Base-by-base conservation (phyloP, 2,888 invertebrate genomes). In the Chloroclysta siterata region DNA sequence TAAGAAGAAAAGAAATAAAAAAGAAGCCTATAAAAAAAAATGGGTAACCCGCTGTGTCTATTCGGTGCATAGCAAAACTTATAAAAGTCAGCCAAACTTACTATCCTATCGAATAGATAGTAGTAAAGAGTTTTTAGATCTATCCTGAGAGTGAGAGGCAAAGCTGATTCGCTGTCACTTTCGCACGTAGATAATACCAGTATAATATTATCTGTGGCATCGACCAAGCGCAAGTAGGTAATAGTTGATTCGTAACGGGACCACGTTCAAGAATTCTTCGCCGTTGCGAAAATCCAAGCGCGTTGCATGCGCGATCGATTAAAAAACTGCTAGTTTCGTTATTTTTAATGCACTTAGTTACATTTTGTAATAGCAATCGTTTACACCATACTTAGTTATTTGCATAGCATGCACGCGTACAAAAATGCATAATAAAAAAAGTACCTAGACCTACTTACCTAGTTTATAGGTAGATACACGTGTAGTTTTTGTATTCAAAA, bases 121-220 rank as follows among this genome's bases (percentile, higher is more conserved):
- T n/a, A n/a, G n/a, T n/a, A n/a, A n/a, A n/a, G n/a, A n/a, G n/a
- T n/a, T n/a, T n/a, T n/a, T n/a, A n/a, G n/a, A n/a, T n/a, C n/a
- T n/a, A n/a, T 6, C 33, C 33, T 33, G 33, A 8, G 8, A 33
- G 33, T 22, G 3, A 22, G 22, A 22, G 22, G 22, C 22, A 33
- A 44, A 44, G 14, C 17, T 46, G 28, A 69, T 64, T 62, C 17
- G 59, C 57, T 69, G 60, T 66, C 66, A 63, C 60, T 65, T 67
- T 69, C 60, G 51, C 62, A 59, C 54, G 7, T 29, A 42, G 22
- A 48, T 53, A 36, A 14, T 29, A 50, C 56, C n/a, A 47, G 4
- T 14, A 14, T 14, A 14, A 6, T 50, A 57, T 51, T 51, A 52
- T 56, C 39, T 56, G 52, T 52, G 51, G 28, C 53, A 44, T n/a